Percentiles rank a stretch among this genome's conserved stretches.
Evolutionary conservation across 2,797 vertebrate genomes (phyloP).

Genomic region (Neoniphon sammara): DNA sequence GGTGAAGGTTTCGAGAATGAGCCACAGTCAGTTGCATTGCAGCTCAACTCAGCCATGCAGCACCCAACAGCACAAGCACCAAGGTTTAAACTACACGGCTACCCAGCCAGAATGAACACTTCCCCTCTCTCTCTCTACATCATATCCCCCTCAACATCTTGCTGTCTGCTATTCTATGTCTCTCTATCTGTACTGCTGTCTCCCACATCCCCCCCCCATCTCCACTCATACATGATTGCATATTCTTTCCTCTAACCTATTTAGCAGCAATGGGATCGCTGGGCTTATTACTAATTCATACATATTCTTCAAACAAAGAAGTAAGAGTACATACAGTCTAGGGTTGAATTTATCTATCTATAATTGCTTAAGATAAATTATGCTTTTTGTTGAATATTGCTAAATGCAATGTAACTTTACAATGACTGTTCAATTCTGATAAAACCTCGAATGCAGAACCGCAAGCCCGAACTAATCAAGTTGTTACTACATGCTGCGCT

Average conservation of each 20-base stretch:
- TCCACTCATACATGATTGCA: conserved; percentile 70
- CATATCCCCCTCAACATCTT: conserved; percentile 42
- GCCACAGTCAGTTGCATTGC: conserved; percentile 62
- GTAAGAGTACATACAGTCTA: conserved; percentile 58
- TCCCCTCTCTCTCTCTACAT: conserved; percentile 33
- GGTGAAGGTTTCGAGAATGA: conserved; percentile 68
- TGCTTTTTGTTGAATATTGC: conserved; percentile 56
- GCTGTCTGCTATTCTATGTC: conserved; percentile 30
- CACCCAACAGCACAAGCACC: conserved; percentile 71
- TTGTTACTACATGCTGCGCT: conserved; percentile 71
- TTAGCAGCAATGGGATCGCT: conserved; percentile 76
- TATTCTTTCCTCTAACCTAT: conserved; percentile 77
- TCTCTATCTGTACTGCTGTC: conserved; percentile 41
- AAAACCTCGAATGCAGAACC: conserved; percentile 53
- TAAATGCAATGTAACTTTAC: conserved; percentile 54
- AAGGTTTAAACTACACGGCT: conserved; percentile 66
- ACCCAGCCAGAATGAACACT: conserved; percentile 68
- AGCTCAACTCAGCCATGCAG: conserved; percentile 71
- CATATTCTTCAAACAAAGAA: conserved; percentile 73
- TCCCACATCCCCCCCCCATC: conserved; percentile 63
- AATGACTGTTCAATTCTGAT: conserved; percentile 68
- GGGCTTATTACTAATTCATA: conserved; percentile 79
- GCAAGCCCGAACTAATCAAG: conserved; percentile 71
- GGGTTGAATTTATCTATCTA: conserved; percentile 50
- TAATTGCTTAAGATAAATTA: conserved; percentile 52